Base-by-base conservation (phyloP, 2,113 vertebrate genomes). In the Argyrosomus japonicus region DNA sequence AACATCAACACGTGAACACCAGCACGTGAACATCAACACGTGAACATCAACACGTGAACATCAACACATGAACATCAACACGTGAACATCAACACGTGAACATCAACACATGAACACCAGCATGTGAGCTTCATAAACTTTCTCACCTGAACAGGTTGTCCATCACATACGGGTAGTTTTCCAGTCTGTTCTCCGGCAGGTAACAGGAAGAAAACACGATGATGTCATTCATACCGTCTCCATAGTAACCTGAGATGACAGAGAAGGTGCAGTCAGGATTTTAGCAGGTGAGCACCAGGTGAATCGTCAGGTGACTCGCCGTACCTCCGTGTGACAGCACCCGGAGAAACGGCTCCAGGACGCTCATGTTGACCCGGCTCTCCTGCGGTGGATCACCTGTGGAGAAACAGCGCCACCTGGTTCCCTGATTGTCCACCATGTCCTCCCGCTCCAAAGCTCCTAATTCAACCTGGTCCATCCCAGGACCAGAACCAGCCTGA, bases 301-400 rank as follows among this genome's bases (percentile, higher is more conserved):
- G 3, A 67, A 19, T 27, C 23, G 0, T 50, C 18, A 45, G 23
- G 18, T 40, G 40, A 23, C 2, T 23, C 14, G 90, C 91, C 12
- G 88, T 92, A 97, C 96, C 96, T 94, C 96, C 95, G 1, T 96
- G 96, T 36, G 96, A 96, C 25, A 97, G 90, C n/a, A 96, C 95
- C 50, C 68, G 77, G 68, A 95, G 95, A 67, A 95, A 97, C 1
- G 96, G 96, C 62, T 96, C 92, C 47, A 96, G 92, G 5, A 88
- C 83, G 0, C 92, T 95, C 95, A 97, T 95, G 76, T 96, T 95
- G 80, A 96, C 95, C 1, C 85, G 89, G 54, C 92, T 93, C 74
- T 96, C 93, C 29, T 60, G 83, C 0, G 79, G 81, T 0, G 86
- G 85, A 1, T 88, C 86, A 2, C 93, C 94, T 0, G 79, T 93